Conservation (phyloP, 2,797 vertebrate genomes). For the Acanthiza pusilla region DNA sequence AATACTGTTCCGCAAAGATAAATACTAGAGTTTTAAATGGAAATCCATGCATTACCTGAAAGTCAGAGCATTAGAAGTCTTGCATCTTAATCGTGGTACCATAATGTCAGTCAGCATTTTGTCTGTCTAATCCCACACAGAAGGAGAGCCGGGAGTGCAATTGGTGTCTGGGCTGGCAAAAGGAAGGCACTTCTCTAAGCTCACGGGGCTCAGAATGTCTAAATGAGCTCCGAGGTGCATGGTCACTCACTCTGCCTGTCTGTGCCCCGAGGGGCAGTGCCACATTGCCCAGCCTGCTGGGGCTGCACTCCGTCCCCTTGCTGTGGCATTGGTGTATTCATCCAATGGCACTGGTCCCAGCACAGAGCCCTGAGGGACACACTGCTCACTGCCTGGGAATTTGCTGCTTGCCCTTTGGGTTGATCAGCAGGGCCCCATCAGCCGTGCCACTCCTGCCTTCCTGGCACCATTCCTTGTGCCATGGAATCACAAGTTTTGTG, state of each 20-base stretch:
- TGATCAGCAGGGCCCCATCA: too few species aligned
- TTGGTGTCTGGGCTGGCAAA: neutral
- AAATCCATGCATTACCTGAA: neutral
- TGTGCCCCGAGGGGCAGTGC: too few species aligned
- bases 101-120: neutral
- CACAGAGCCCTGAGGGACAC: neutral
- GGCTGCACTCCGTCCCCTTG: neutral
- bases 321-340: rapidly evolving
- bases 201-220: neutral
- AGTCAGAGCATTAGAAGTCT: neutral
- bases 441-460: too few species aligned
- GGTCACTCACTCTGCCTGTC: neutral
- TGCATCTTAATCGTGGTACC: neutral
- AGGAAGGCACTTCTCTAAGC: neutral
- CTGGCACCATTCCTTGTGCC: rapidly evolving
- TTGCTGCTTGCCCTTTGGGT: too few species aligned
- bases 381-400: neutral
- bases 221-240: too few species aligned
- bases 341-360: neutral
- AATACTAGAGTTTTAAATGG: neutral
- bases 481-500: neutral
- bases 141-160: neutral
- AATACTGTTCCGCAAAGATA: neutral
- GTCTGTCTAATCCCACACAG: neutral
- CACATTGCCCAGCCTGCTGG: neutral